Evolutionary conservation across 1,140 invertebrate species (phyloP), one percentile per base, ranked within the genome.

Genomic region (Homalodisca vitripennis): DNA sequence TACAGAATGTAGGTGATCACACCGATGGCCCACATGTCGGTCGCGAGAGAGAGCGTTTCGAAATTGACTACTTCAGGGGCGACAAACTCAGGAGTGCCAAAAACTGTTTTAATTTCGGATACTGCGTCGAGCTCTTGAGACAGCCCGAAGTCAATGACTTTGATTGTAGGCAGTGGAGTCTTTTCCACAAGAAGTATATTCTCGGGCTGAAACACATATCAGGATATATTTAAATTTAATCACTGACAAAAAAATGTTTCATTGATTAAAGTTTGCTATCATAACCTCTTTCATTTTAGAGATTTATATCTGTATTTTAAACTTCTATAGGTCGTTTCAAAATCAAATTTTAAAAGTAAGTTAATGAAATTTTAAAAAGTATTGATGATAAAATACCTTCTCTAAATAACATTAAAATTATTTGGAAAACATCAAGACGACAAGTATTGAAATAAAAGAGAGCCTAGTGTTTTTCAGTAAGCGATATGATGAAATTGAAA

Each of bases 81-180:
- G 75, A 95, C 92, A 86, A 95, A 96, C 80, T 95, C 93, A 60
- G 92, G 92, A 14, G 94, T 95, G 79, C 95, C 95, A 73, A 96
- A 84, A 78, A 97, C 95, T 81, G 97, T 95, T 70, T 94, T 85
- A 70, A 97, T 91, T 79, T 96, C 93, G 67, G 92, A 88, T 32
- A 92, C 93, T 32, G 90, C 87, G 78, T 91, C 89, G 75, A 97
- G 90, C 70, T 93, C 86, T 69, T 94, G 88, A 53, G 94, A 95
- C 76, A 97, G 94, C 48, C 95, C 94, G 77, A 98, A 95, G 82
- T 98, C 95, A 81, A 95, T 97, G 67, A 98, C 85, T 80, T 97
- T 94, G 26, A 97, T 88, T 77, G 81, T 20, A 86, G 88, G 77
- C 85, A 87, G 51, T 82, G 79, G 78, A 55, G 82, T 79, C 34